Evolutionary conservation across 2,888 invertebrate species (phyloP).

Genomic region (Archaeoteleia sp.): DNA sequence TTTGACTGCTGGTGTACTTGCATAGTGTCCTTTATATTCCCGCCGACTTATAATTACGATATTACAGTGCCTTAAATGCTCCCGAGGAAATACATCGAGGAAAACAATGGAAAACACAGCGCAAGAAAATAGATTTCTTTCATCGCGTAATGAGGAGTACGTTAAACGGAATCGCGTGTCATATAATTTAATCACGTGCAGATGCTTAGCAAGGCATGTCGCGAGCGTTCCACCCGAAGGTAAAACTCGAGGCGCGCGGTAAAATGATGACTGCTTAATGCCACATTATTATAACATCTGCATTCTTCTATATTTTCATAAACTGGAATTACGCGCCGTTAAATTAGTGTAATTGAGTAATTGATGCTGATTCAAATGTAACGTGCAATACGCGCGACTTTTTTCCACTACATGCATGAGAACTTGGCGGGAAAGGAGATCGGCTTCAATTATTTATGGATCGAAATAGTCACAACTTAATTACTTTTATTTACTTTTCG

Average conservation of each 20-base stretch:
- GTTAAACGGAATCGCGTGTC: constrained; percentile 51
- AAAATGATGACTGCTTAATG: constrained; percentile 45
- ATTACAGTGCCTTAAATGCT: constrained; percentile 37
- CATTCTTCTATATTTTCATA: constrained; percentile 35
- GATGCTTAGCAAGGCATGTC: constrained; percentile 49
- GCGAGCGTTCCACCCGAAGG: constrained; percentile 42
- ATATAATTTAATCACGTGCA: constrained; percentile 51
- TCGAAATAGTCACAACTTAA: too few relatives aligned
- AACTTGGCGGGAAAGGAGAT: constrained; percentile 33
- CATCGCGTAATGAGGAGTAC: constrained; percentile 40
- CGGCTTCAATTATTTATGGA: not conserved
- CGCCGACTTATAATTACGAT: constrained; percentile 41
- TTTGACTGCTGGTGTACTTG: constrained; percentile 26
- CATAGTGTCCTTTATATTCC: constrained; percentile 28
- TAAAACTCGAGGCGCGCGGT: constrained; percentile 31
- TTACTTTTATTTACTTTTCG: too few relatives aligned
- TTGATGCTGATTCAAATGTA: constrained; percentile 40
- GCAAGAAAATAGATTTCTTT: constrained; percentile 29
- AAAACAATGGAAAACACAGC: constrained; percentile 38
- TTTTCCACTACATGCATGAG: constrained; percentile 28
- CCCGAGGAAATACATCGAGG: constrained; percentile 27
- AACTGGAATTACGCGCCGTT: constrained; percentile 41
- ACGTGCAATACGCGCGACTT: constrained; percentile 17
- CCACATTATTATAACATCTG: constrained; percentile 42
- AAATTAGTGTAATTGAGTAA: constrained; percentile 48